Evolutionary conservation across 2,113 vertebrate species (phyloP), one percentile per base, ranked within the genome.

Genomic region (Pleuronectes platessa): DNA sequence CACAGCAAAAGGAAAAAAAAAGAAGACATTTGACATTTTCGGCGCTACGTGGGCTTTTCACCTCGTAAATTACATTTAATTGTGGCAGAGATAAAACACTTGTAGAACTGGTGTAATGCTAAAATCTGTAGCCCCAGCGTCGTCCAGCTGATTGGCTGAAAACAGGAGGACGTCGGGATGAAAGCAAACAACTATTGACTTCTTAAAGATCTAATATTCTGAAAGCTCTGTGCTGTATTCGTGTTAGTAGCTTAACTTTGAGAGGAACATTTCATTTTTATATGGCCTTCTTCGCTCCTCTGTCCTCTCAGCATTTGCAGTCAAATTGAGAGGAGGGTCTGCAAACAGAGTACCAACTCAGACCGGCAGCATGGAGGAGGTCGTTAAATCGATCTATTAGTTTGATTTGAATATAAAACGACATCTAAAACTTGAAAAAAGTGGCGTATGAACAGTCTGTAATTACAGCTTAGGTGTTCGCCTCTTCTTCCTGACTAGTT

Each of bases 181-280:
- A 78, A 74, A 24, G 49, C 59, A 81, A 81, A 63, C 70, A 55
- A 77, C 68, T 74, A 49, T 51, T 51, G 56, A 62, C 53, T 71
- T 82, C n/a, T 37, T 45, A 15, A 24, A 78, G 45, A 60, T 66
- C 26, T 14, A 42, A 60, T 65, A 5, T 31, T 31, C 31, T 6
- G 31, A 31, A 31, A 31, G 40, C 40, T 42, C 12, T 2, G 40
- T 42, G 40, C 40, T 37, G 35, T 37, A 2, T 10, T 37, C 35
- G 9, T 37, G 35, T 9, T 37, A 9, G 35, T 37, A 37, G 35
- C 35, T 10, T 47, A 14, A 17, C 13, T 20, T 13, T 42, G 71
- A 68, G n/a, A 49, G 31, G 1, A 21, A 63, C 15, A 0, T 5
- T 17, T 8, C 37, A 3, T 42, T 42, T 31, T 42, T 42, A 11